Base-by-base conservation (phyloP, 2,797 vertebrate genomes). In the Enoplosus armatus region DNA sequence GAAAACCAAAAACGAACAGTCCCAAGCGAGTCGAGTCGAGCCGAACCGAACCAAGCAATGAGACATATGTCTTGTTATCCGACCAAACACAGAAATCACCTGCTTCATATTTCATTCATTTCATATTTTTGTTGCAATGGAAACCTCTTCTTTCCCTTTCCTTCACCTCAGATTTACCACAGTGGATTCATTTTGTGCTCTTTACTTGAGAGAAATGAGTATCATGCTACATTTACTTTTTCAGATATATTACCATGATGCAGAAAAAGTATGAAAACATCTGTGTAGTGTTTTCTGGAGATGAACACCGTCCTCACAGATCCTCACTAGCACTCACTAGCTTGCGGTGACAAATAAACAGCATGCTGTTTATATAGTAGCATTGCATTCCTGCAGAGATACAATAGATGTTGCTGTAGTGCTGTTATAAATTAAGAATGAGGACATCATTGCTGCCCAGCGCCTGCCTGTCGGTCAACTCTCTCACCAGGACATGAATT, bases 71-170 rank as follows among this genome's bases (percentile, higher is more conserved):
- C 39, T 10, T 39, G n/a, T 47, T 18, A 15, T 53, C 24, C 24
- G 2, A 48, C n/a, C 24, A 64, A 47, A 47, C 47, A 65, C 9
- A 15, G 10, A 56, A 31, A 63, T 20, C 12, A 35, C 4, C 24
- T 14, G 50, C 26, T 55, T 31, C 64, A 67, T 33, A 41, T 60
- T 59, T 60, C 20, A 66, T 58, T n/a, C n/a, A n/a, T n/a, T n/a
- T n/a, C n/a, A n/a, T n/a, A n/a, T n/a, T n/a, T 58, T 35, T 8
- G 29, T 6, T 39, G 26, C 60, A 33, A 11, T 5, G 4, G 27
- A 64, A 33, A 47, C 29, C 9, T 8, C 15, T 51, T 54, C 14
- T 53, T 22, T 31, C 27, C 3, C 4, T 63, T n/a, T 43, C 4
- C 37, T 29, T 76, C n/a, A 37, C 55, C 31, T 35, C 7, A 63